Percentiles rank a stretch among this genome's conserved stretches.
phyloP scores from a whole-genome alignment of 1,140 invertebrate species.

The Drosophila tsacasi region DNA sequence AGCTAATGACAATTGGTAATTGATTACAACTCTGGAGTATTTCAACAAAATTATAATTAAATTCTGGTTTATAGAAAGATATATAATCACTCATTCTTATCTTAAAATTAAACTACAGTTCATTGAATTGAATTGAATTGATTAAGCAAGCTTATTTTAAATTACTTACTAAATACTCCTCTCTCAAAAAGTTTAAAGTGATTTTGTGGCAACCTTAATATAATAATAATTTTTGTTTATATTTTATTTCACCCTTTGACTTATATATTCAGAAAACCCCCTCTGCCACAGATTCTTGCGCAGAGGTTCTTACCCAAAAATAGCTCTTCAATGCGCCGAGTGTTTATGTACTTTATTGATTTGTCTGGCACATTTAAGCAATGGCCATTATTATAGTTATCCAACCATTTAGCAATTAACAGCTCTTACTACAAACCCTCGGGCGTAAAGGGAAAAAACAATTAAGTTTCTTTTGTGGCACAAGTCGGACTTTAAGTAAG shows the following conservation, averaged over 20 bases:
- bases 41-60: neutral
- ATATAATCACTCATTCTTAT: neutral
- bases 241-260: neutral
- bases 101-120: neutral
- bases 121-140: neutral
- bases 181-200: no score
- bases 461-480: slow-evolving; percentile 47
- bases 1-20: neutral
- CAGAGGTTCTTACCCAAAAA: neutral
- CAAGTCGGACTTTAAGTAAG: slow-evolving; percentile 13
- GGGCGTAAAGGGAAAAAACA: slow-evolving; percentile 25
- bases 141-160: no score
- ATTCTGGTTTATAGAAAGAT: neutral
- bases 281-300: neutral
- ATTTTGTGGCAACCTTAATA: no score
- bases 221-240: neutral
- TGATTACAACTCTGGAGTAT: neutral
- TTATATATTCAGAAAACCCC: neutral
- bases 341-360: slow-evolving; percentile 24
- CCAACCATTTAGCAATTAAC: slow-evolving; percentile 42
- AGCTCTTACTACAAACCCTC: slow-evolving; percentile 28
- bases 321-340: neutral
- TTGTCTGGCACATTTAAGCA: slow-evolving; percentile 11
- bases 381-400: slow-evolving; percentile 38
- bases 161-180: no score